These are phyloP conservation scores for Calliphora vicina DNA, from an alignment of 1,140 invertebrate genomes.

Conservation along the genomic window DNA sequence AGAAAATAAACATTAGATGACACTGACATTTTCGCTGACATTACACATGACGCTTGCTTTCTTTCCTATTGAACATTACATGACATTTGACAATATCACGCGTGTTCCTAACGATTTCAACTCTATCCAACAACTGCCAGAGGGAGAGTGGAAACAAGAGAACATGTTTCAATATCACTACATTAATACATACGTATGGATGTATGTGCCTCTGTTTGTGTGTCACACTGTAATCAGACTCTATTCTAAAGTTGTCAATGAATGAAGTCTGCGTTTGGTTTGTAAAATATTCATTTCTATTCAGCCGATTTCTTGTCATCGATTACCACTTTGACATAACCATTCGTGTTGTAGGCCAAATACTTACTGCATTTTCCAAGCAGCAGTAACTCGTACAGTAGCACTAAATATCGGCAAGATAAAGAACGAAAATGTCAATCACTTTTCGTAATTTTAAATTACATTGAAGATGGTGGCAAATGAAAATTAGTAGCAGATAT, in stretches of 20 bases:
- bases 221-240: conserved; percentile 7
- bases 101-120: background rate
- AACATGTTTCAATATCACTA: background rate
- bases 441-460: background rate
- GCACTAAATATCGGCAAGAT: background rate
- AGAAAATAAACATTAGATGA: background rate
- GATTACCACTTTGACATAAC: conserved; percentile 26
- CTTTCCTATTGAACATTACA: conserved; percentile 27
- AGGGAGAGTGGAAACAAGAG: background rate
- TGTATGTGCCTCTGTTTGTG: background rate
- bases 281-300: background rate
- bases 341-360: conserved; percentile 17
- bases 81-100: conserved; percentile 35
- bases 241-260: conserved; percentile 3
- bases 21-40: conserved; percentile 26
- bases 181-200: background rate
- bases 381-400: background rate
- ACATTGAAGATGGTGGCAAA: background rate
- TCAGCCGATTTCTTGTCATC: conserved; percentile 20
- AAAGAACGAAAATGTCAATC: background rate
- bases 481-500: too few relatives aligned
- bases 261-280: background rate
- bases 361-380: background rate
- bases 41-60: conserved; percentile 23
- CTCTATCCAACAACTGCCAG: background rate